phyloP scores from a whole-genome alignment of 2,113 vertebrate species.

The Ammodytes marinus region DNA sequence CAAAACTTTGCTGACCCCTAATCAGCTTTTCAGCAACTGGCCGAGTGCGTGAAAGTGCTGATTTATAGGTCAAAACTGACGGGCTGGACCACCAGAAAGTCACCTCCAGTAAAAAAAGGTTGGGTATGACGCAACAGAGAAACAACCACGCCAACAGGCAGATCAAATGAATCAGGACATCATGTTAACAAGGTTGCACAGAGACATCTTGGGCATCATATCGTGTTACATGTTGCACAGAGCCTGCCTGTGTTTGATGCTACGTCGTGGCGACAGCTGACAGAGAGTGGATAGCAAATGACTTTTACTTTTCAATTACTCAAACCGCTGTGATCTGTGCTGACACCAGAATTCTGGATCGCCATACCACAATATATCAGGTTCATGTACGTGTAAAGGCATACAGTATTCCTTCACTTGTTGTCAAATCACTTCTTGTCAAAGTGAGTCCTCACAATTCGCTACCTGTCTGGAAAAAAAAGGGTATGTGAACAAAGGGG shows the following conservation, averaged over 20 bases:
- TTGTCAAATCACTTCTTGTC: too few species aligned
- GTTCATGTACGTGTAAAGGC: neutral
- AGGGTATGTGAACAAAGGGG: too few species aligned
- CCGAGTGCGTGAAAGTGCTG: neutral
- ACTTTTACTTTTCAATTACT: conserved; percentile 16
- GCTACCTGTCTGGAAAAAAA: too few species aligned
- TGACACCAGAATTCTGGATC: conserved; percentile 27
- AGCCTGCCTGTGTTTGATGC: neutral
- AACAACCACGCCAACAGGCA: neutral
- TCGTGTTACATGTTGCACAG: neutral
- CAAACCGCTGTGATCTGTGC: neutral
- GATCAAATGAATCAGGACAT: neutral
- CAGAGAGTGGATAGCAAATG: conserved; percentile 11
- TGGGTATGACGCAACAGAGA: neutral
- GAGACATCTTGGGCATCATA: neutral
- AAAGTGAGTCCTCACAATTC: too few species aligned
- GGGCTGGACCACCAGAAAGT: neutral
- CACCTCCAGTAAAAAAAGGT: neutral
- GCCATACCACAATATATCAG: neutral
- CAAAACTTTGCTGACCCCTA: neutral
- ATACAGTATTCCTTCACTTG: neutral
- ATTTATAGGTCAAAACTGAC: neutral
- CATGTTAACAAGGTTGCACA: neutral
- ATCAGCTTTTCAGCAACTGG: neutral
- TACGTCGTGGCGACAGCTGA: neutral